phyloP scores from a whole-genome alignment of 2,113 vertebrate genomes.

The Tyto alba region DNA sequence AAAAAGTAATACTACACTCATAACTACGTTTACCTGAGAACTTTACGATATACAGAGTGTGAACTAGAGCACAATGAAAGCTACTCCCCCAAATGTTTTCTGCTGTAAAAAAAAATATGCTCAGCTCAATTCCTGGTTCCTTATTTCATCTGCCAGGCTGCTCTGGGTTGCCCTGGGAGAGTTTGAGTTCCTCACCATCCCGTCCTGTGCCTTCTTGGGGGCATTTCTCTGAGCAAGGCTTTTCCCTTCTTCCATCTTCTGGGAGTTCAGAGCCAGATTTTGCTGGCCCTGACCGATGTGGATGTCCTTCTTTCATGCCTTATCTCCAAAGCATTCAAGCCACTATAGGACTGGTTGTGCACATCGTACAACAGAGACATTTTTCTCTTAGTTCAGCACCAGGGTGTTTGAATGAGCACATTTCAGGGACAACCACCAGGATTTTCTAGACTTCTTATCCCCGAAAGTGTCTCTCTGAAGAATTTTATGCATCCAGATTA shows the following conservation, averaged over 20 bases:
- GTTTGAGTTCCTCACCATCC: fast-evolving
- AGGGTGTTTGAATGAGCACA: neutral
- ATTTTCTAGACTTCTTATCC: neutral
- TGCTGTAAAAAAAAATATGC: neutral
- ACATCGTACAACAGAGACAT: neutral
- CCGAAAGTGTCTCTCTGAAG: neutral
- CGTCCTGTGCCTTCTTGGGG: neutral
- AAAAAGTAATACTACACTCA: neutral
- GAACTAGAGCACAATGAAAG: neutral
- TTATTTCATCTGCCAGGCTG: neutral
- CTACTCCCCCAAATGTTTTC: neutral
- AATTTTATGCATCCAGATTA: neutral
- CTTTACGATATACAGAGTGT: neutral
- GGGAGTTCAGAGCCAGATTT: neutral
- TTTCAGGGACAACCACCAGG: neutral
- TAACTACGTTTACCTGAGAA: neutral
- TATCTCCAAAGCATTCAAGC: neutral
- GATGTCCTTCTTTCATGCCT: neutral
- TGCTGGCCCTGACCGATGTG: neutral
- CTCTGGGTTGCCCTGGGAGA: neutral
- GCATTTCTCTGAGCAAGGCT: neutral
- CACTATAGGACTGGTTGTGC: neutral
- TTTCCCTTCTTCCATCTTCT: neutral
- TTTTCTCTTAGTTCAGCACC: neutral
- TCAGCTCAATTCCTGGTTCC: neutral